phyloP scores from a whole-genome alignment of 2,797 vertebrate genomes.

The Spea hammondii region DNA sequence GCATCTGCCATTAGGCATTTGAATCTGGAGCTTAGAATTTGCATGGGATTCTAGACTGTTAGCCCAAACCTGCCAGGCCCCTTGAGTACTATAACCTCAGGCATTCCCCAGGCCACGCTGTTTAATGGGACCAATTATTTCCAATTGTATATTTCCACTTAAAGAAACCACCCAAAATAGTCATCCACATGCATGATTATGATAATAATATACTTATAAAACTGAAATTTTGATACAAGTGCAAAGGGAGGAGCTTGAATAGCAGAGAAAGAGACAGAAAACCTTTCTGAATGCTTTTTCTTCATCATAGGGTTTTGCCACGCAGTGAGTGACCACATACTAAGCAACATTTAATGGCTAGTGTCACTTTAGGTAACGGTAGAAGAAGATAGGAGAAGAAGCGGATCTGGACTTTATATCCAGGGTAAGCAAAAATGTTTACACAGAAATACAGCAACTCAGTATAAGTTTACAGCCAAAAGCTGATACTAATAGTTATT shows the following conservation, averaged over 20 bases:
- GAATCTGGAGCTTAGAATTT: constrained; percentile 41
- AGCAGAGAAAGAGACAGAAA: constrained; percentile 27
- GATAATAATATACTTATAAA: constrained; percentile 44
- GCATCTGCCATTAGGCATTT: constrained; percentile 48
- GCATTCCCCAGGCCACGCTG: constrained; percentile 47
- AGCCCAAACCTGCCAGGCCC: constrained; percentile 46
- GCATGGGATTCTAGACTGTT: constrained; percentile 46
- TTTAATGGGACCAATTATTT: constrained; percentile 52
- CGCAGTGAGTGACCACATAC: no score
- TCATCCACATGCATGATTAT: constrained; percentile 46
- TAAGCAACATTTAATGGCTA: no score
- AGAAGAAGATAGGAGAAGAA: no score
- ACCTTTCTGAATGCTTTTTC: not conserved
- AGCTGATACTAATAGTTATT: no score
- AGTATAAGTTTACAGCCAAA: no score
- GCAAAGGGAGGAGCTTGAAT: constrained; percentile 15
- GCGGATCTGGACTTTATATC: no score
- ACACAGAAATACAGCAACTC: no score
- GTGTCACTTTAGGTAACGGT: no score
- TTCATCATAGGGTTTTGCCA: not conserved
- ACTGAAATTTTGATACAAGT: constrained; percentile 28
- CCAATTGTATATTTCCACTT: constrained; percentile 45
- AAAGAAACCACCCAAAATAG: constrained; percentile 50
- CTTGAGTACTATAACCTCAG: constrained; percentile 50
- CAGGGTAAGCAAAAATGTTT: no score